Conservation (phyloP, 1,140 invertebrate species). For the Theocolax elegans region DNA sequence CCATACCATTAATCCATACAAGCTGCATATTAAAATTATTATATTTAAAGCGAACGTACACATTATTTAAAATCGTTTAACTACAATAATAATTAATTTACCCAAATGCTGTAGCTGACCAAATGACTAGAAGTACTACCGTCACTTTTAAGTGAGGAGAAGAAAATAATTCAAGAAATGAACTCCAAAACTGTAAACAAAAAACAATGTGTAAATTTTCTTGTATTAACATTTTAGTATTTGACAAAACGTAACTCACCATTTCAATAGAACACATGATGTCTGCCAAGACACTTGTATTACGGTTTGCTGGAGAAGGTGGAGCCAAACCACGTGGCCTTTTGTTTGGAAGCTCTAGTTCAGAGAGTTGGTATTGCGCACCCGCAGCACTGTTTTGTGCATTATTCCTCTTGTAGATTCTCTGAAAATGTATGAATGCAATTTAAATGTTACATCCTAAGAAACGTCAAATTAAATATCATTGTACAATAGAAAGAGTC, state of each 20-base stretch:
- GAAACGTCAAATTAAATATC: neutral
- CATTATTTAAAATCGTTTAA: neutral
- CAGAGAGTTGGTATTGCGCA: constrained; percentile 74
- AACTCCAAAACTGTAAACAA: constrained; percentile 69
- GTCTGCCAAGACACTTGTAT: constrained; percentile 63
- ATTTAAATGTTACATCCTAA: neutral
- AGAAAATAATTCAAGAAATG: constrained; percentile 70
- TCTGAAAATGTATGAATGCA: constrained; percentile 54
- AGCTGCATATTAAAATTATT: constrained; percentile 50
- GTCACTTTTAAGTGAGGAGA: constrained; percentile 67
- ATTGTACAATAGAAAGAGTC: neutral
- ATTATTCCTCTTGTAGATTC: constrained; percentile 70
- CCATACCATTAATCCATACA: constrained; percentile 62
- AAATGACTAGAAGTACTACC: constrained; percentile 56
- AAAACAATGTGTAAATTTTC: constrained; percentile 33
- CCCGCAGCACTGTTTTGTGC: constrained; percentile 59
- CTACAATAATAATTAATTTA: constrained; percentile 42
- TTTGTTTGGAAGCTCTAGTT: constrained; percentile 76
- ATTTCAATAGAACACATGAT: constrained; percentile 65
- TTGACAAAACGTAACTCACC: constrained; percentile 46
- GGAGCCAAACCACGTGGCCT: constrained; percentile 63
- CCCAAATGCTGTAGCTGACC: constrained; percentile 59
- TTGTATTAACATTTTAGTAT: neutral
- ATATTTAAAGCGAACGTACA: neutral
- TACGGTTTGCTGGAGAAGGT: constrained; percentile 58